A percentile compares a stretch with the other conserved stretches of the same genome.
These are phyloP conservation scores for Sepioteuthis lessoniana DNA, from an alignment of 2,888 invertebrate species.

Conservation along the genomic window DNA sequence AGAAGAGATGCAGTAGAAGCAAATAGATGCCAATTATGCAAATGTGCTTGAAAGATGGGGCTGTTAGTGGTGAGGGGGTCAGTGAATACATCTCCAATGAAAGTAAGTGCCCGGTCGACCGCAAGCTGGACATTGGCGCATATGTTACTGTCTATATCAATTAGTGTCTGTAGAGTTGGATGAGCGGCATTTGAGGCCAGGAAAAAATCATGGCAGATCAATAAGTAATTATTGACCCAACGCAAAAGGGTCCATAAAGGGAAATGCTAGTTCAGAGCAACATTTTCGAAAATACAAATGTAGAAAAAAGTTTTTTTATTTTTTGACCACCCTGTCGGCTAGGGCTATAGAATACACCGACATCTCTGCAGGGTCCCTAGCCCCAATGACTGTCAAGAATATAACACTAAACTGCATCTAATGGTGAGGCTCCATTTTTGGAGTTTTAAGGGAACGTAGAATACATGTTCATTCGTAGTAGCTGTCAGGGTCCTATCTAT, in stretches of 20 bases:
- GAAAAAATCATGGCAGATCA: background rate
- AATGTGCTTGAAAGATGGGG: background rate
- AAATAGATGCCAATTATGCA: background rate
- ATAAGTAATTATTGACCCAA: background rate
- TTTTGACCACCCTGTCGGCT: too few relatives aligned
- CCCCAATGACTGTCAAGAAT: too few relatives aligned
- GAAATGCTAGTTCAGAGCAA: background rate
- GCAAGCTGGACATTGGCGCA: background rate
- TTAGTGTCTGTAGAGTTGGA: background rate
- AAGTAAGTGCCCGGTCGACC: background rate
- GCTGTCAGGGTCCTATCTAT: too few relatives aligned
- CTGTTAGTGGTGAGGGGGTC: too few relatives aligned
- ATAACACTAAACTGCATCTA: too few relatives aligned
- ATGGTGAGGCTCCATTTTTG: too few relatives aligned
- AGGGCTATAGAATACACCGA: too few relatives aligned
- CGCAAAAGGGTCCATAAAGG: background rate
- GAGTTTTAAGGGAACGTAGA: too few relatives aligned
- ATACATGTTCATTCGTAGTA: too few relatives aligned
- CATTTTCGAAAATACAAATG: background rate
- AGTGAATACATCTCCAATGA: background rate
- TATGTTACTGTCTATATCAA: conserved; percentile 33
- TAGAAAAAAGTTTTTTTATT: background rate
- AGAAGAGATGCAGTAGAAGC: background rate
- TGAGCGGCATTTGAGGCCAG: background rate
- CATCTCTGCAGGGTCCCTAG: too few relatives aligned